Evolutionary conservation across 1,140 invertebrate genomes (phyloP).

Genomic region (Andrena cerasifolii): DNA sequence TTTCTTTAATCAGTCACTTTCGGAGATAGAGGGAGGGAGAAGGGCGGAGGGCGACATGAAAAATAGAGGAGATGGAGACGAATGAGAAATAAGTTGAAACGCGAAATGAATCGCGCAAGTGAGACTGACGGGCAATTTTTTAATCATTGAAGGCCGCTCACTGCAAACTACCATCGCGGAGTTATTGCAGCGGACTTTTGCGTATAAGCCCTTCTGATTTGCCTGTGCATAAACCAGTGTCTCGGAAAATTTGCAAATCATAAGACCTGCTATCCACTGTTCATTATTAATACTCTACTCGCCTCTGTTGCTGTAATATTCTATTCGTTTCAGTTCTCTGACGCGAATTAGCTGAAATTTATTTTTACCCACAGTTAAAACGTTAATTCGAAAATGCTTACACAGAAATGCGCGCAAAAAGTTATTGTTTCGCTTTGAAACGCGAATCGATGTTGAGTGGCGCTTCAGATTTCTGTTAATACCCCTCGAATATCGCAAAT

Average conservation of each 20-base stretch:
- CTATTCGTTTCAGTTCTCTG: too few species aligned
- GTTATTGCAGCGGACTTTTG: background rate
- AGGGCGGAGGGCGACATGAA: conserved; percentile 40
- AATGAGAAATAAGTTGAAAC: conserved; percentile 63
- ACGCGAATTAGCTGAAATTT: too few species aligned
- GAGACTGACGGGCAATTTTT: conserved; percentile 73
- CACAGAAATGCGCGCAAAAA: too few species aligned
- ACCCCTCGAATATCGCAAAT: too few species aligned
- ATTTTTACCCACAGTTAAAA: too few species aligned
- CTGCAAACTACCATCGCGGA: background rate
- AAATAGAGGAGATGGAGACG: conserved; percentile 20
- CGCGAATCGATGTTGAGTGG: too few species aligned
- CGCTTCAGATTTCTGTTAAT: too few species aligned
- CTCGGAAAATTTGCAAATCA: background rate
- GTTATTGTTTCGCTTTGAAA: too few species aligned
- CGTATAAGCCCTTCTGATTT: background rate
- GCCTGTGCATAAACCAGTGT: background rate
- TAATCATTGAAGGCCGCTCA: conserved; percentile 59
- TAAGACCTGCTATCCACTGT: too few species aligned
- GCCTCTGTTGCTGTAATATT: too few species aligned
- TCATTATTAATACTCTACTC: too few species aligned
- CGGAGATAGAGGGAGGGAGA: conserved; percentile 39
- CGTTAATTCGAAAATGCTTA: too few species aligned
- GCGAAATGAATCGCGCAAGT: conserved; percentile 73
- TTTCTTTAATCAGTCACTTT: conserved; percentile 77